Percentiles rank a stretch among this genome's conserved stretches.
phyloP scores from a whole-genome alignment of 2,113 vertebrate species.

The Ginglymostoma cirratum region DNA sequence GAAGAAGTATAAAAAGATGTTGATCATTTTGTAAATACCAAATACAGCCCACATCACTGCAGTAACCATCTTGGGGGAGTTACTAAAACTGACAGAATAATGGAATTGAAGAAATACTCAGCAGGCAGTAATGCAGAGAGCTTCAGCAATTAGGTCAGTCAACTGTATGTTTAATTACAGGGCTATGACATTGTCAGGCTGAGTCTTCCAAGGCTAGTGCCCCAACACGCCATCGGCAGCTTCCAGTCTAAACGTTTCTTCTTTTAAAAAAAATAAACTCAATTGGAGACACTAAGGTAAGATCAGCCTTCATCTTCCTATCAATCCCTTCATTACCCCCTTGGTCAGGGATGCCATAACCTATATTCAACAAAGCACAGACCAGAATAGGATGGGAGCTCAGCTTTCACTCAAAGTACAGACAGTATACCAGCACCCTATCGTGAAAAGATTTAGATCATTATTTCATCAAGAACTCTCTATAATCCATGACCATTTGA shows the following conservation, averaged over 20 bases:
- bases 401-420: not conserved
- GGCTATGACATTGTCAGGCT: not conserved
- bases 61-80: not conserved
- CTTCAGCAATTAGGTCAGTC: conserved; percentile 23
- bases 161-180: not conserved
- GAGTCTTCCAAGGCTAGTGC: not conserved
- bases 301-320: not conserved
- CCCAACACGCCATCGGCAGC: not conserved
- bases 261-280: not conserved
- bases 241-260: not conserved
- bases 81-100: conserved; percentile 1
- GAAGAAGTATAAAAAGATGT: too few relatives aligned
- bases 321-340: not conserved
- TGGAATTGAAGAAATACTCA: conserved; percentile 20
- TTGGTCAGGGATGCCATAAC: not conserved
- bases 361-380: not conserved
- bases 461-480: not conserved
- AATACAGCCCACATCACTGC: not conserved
- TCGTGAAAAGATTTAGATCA: not conserved
- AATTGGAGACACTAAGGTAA: not conserved
- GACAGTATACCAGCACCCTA: not conserved
- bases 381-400: not conserved
- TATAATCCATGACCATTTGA: not conserved
- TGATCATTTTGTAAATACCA: not conserved
- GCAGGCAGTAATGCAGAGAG: not conserved